Base-by-base conservation (phyloP, 2,797 vertebrate genomes). In the Bucorvus abyssinicus region DNA sequence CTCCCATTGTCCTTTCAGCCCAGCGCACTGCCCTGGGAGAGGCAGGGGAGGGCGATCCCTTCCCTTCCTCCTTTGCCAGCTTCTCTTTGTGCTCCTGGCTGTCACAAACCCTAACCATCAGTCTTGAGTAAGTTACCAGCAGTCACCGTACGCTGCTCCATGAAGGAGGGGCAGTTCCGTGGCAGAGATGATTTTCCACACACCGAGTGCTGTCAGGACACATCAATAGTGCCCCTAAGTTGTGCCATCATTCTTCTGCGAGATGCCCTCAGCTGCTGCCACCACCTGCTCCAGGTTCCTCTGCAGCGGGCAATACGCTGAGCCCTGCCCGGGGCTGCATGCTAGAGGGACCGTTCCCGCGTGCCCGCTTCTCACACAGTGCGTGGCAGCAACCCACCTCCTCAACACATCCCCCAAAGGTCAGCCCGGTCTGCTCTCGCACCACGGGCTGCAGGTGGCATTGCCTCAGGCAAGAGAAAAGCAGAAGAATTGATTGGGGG, bases 111-210 rank as follows among this genome's bases (percentile, higher is more conserved):
- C 74, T 52, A 12, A 76, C 52, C 60, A 49, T 13, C 44, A 34
- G 9, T 20, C 47, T 42, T 20, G 15, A 49, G 56, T 19, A 44
- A 50, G 26, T 29, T 61, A 40, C 12, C 50, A 55, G 20, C 45
- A 45, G 36, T 7, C 49, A 32, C 32, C n/a, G 23, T 34, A 21
- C 44, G 6, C 24, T 42, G 44, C 53, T 47, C 36, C 4, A 4
- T 8, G 30, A 83, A 68, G 52, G 40, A 36, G 9, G 0, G 2
- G 22, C 32, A 50, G 50, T 14, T 30, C 59, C 34, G 40, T 20
- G 17, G 30, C 38, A 75, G 76, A 63, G 68, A 27, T 0, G 0
- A 34, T 34, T 79, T 42, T 34, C 1, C 4, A 42, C 21, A 30
- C 44, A 11, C 14, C 45, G 40, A 38, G 23, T 36, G 44, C 4